Evolutionary conservation across 2,113 vertebrate genomes (phyloP), one percentile per base, ranked within the genome.

Genomic region (Antigone vipio): DNA sequence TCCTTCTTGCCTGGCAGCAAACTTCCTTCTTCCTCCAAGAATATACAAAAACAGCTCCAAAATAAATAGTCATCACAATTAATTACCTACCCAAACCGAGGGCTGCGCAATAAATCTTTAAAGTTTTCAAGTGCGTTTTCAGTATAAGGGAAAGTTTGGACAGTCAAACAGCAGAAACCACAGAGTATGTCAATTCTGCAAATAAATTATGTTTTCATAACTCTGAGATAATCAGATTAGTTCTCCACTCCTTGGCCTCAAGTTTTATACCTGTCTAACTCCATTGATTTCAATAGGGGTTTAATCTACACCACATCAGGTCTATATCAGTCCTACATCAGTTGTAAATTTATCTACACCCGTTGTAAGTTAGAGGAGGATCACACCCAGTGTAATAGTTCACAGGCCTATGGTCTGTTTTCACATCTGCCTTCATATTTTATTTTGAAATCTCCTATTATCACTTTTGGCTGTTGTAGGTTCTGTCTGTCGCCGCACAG

Each of bases 1-100:
- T 96, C 77, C 20, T 59, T 80, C 91, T 89, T 89, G 83, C 91
- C 86, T 89, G 92, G 91, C 92, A 91, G 59, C 72, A 82, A 94
- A 64, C 60, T 81, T 86, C 44, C 83, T 78, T 78, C 72, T 89
- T 83, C 45, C 42, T 63, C 89, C 80, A 92, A 88, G 95, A 94
- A 55, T 32, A 93, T 8, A 87, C 84, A 88, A 91, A 89, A 88
- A 40, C 62, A 85, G 71, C 38, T 92, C 93, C 97, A 96, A 95
- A 95, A 91, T 85, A 97, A 95, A 95, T 89, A 96, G 59, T 95
- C 80, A 82, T 95, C 62, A 76, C 84, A 89, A 92, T 94, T 95
- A 97, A 95, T 95, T 94, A 91, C 87, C 92, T 91, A 93, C 63
- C 59, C 85, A 81, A 83, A 78, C 68, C 49, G 76, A 94, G 49